phyloP scores from a whole-genome alignment of 2,888 invertebrate species.

The Cecidostiba fungosa region DNA sequence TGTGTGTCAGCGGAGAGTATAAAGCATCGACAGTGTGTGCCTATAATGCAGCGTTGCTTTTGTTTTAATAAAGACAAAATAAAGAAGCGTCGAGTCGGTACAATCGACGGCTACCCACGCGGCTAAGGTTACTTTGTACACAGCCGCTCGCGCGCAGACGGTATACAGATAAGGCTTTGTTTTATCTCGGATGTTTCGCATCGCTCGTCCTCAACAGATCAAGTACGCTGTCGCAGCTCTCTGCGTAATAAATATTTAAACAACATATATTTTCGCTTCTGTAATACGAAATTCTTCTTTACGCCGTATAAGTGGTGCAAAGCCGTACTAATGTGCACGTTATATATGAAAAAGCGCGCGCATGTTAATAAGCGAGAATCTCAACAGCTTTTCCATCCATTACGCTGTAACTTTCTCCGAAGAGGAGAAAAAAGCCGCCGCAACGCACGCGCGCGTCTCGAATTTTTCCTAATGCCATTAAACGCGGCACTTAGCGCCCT shows the following conservation, averaged over 20 bases:
- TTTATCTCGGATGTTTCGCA: conserved; percentile 43
- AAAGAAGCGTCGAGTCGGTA: conserved; percentile 27
- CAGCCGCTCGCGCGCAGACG: neutral
- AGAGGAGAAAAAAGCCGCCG: neutral
- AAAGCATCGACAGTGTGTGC: neutral
- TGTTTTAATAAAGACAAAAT: conserved; percentile 10
- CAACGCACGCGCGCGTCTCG: conserved; percentile 22
- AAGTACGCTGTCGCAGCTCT: neutral
- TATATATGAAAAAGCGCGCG: neutral
- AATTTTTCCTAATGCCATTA: conserved; percentile 60
- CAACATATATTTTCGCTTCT: neutral
- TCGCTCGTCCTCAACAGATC: neutral
- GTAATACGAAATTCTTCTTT: neutral
- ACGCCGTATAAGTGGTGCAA: too few relatives aligned
- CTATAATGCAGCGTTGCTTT: neutral
- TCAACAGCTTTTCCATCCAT: conserved; percentile 30
- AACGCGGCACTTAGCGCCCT: conserved; percentile 61
- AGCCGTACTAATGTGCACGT: too few relatives aligned
- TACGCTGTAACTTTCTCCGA: conserved; percentile 24
- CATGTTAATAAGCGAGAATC: conserved; percentile 13
- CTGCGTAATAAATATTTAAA: conserved; percentile 19
- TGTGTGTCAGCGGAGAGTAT: neutral
- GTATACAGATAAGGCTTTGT: conserved; percentile 37
- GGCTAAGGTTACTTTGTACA: conserved; percentile 34
- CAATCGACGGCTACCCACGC: conserved; percentile 36